Evolutionary conservation across 2,888 invertebrate species (phyloP).

Genomic region (Merodon equestris): DNA sequence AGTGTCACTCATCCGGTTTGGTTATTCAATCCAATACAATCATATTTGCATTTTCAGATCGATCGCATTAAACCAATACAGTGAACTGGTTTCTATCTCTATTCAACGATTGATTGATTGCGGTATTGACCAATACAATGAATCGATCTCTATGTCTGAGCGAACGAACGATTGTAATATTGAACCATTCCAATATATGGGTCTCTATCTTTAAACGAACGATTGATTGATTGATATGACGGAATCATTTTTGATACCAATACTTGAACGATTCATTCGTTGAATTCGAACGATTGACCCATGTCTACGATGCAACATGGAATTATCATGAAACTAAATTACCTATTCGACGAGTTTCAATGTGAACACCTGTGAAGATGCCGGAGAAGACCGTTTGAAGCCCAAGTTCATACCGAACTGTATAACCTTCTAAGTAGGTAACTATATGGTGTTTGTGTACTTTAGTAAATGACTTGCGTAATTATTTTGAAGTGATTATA

Average conservation of each 20-base stretch:
- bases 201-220: not conserved
- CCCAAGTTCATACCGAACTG: no score
- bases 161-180: slow-evolving; percentile 6
- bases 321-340: no score
- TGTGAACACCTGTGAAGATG: no score
- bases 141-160: not conserved
- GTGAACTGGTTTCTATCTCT: not conserved
- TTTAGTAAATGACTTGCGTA: no score
- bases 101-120: no score
- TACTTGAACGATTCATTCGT: slow-evolving; percentile 1
- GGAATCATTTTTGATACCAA: slow-evolving; percentile 3
- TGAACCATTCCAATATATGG: slow-evolving; percentile 1
- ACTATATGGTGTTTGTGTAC: no score
- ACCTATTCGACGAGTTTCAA: no score
- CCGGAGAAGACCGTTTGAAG: no score
- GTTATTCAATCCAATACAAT: not conserved
- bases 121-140: no score
- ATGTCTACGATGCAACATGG: no score
- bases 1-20: not conserved
- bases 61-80: slow-evolving; percentile 6
- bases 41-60: slow-evolving; percentile 3
- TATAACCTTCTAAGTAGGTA: no score
- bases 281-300: slow-evolving; percentile 1
- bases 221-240: slow-evolving; percentile 8
- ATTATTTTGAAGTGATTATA: no score